Evolutionary conservation across 2,797 vertebrate species (phyloP), one percentile per base, ranked within the genome.

Genomic region (Anas flavirostris): DNA sequence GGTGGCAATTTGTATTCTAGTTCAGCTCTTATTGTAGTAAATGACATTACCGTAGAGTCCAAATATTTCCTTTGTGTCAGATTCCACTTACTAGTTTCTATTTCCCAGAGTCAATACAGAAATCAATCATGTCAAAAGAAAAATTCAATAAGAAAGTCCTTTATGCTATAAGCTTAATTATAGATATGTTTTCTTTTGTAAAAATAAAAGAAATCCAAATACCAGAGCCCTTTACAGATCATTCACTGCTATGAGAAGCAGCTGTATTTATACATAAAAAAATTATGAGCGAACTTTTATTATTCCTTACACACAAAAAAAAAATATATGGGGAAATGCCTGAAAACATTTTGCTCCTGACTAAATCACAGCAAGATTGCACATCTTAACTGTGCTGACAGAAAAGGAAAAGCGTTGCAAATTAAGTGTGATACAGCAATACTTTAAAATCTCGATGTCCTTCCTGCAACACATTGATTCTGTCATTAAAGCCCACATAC

Each of bases 141-240:
- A 97, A 97, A 97, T 95, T 97, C 96, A 97, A 82, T 95, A 96
- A 78, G 72, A 97, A 97, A 97, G 84, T 95, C 68, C 41, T 97
- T 94, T 92, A 89, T 93, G 58, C 88, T 72, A 91, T 88, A 96
- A 96, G 83, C 91, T 66, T 97, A 97, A 97, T 96, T 97, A 97
- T 82, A 95, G 68, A 88, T 88, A 93, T 67, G 43, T 53, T 96
- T 96, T 94, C 56, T 96, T 96, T 97, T 91, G 50, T 93, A 91
- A 95, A 94, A 94, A 74, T 62, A 94, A 29, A 78, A 94, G 91
- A 91, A 96, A 96, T 91, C 66, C 28, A 84, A 93, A 93, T 90
- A 88, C 37, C 26, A 92, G 77, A 91, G 53, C 29, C 25, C 62
- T 85, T 92, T 91, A 88, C 60, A 92, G 50, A 74, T 94, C 52